Base-by-base conservation (phyloP, 2,888 invertebrate species). In the Ceraclea dissimilis region DNA sequence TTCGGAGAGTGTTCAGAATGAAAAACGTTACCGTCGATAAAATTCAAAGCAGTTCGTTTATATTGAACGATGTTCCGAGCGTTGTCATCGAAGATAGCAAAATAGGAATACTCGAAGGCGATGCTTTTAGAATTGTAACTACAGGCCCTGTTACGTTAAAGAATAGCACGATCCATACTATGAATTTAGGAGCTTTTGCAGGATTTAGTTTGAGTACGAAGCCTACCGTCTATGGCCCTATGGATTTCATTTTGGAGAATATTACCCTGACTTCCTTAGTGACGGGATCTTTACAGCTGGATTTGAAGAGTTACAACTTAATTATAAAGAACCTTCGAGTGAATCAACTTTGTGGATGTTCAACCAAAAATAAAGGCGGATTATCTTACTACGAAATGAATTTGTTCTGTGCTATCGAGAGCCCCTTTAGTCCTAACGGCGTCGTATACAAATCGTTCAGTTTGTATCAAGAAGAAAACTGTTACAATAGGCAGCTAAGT, bases 31-130 rank as follows among this genome's bases (percentile, higher is more conserved):
- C 68, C 48, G 81, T 89, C 65, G 76, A 79, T 55, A 77, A 75
- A 62, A 71, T 90, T 49, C 78, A 81, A 63, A 84, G 88, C 64
- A 81, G 82, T 62, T 85, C 87, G 19, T 86, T 90, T 71, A 81
- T 84, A 63, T 76, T 86, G 61, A 78, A 73, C 64, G 78, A 79
- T 65, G 83, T 85, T 65, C 76, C 77, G 67, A 78, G 76, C 63
- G 80, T 86, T 59, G 75, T 80, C 59, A 76, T 88, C 64, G 77
- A 78, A 59, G 80, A 79, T 68, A 83, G 82, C 63, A 67, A 69
- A 2, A 77, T 86, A 60, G 75, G 76, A 16, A 75, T 73, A 34
- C 67, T 88, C 59, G 83, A 85, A 64, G 80, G 83, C 6, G 85
- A 86, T 63, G 81, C 81, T 2, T 86, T 87, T 65, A 80, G 79